Base-by-base conservation (phyloP, 2,888 invertebrate genomes). In the Melolontha melolontha region DNA sequence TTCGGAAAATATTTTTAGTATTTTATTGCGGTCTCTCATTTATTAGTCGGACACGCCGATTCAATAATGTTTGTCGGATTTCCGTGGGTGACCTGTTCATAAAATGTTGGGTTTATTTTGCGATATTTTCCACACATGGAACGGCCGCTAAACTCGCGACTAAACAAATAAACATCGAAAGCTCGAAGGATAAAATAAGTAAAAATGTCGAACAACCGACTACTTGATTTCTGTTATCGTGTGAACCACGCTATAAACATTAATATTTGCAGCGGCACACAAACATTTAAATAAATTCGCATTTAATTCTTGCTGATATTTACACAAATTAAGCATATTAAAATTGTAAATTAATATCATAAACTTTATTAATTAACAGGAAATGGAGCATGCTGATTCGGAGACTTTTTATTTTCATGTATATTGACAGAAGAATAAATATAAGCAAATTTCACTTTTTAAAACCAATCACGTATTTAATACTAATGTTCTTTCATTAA, bases 51-150 rank as follows among this genome's bases (percentile, higher is more conserved):
- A 22, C 17, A 52, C 54, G 44, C 42, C 64, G 29, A 47, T 54
- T 64, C 54, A 39, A 44, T 44, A 64, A 52, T 64, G 68, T 68
- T 68, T 64, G 57, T 68, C 64, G 64, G 55, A 34, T 68, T 64
- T 64, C 68, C 40, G 68, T 68, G 64, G 64, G 68, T 68, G 68
- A 64, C 54, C 64, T 34, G 49, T 63, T 55, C 68, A 68, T 68
- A 68, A 68, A 68, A 54, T 42, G 64, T 54, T 42, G 54, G 29
- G 64, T 64, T 64, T 64, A 64, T 64, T 52, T 64, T 42, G 52
- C 51, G 27, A 27, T 42, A 52, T 44, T 22, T 52, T 62, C 47
- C 49, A 17, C 59, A 47, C 52, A 52, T 40, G 44, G 54, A 27
- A 64, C 64, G 52, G 64, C 52, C 52, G 52, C 27, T 16, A 11